Base-by-base conservation (phyloP, 23 tunicate species). In the Botrylloides violaceus region DNA sequence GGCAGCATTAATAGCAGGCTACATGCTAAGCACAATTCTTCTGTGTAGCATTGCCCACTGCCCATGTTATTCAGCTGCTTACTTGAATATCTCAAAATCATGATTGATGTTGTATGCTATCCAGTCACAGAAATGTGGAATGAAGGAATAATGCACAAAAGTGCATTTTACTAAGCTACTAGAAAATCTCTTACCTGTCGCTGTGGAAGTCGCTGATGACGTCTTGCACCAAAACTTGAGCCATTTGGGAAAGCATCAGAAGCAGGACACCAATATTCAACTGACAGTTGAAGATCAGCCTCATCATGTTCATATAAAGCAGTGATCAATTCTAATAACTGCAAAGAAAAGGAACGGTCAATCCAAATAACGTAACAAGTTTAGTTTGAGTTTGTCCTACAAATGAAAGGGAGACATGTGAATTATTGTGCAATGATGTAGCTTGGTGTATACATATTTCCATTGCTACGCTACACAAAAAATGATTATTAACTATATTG, bases 291-390 rank as follows among this genome's bases (percentile, higher is more conserved):
- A 29, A 88, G 81, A 59, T 78, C 60, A 6, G 76, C 36, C 0
- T 73, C 79, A 39, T 90, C 97, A 15, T 83, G 59, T 23, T 75
- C 66, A 47, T 90, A 90, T 27, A 90, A 23, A 35, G 77, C 74
- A 1, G 89, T 83, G 37, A 90, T 90, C 33, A 90, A 49, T 68
- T 90, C 90, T 81, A 90, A 65, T 18, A 90, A 64, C 75, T 82
- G 25, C 3, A 72, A 43, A 65, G 19, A 59, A 7, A 59, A n/a
- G n/a, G n/a, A n/a, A n/a, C n/a, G n/a, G n/a, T n/a, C n/a, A n/a
- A n/a, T n/a, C n/a, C n/a, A n/a, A n/a, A n/a, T n/a, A n/a, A n/a
- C n/a, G n/a, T n/a, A n/a, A n/a, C n/a, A n/a, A n/a, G n/a, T n/a
- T n/a, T n/a, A n/a, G n/a, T n/a, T n/a, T n/a, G n/a, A n/a, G n/a